Conservation (phyloP, 2,797 vertebrate species). For the Oreochromis grahami region DNA sequence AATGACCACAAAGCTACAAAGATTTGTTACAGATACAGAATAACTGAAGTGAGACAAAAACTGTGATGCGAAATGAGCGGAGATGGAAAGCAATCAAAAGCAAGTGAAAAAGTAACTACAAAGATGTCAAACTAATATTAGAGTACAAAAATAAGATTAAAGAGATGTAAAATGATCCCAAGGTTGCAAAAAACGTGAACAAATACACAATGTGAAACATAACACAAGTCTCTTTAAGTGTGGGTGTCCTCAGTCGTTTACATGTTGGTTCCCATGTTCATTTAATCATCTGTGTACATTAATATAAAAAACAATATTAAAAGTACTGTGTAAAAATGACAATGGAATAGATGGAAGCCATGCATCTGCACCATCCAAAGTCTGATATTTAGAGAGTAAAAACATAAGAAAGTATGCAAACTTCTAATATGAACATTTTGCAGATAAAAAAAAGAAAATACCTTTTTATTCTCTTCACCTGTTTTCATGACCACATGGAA, state of each 20-base stretch:
- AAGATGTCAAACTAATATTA: not conserved
- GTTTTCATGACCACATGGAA: not conserved
- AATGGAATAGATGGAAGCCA: not conserved
- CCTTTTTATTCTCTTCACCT: not conserved
- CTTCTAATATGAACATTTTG: not conserved
- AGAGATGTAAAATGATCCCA: not conserved
- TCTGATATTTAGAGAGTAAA: not conserved
- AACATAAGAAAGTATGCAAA: not conserved
- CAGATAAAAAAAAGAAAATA: not conserved
- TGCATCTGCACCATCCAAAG: not conserved
- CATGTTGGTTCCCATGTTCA: not conserved
- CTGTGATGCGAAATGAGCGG: not conserved
- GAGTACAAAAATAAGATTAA: not conserved
- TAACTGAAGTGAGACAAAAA: not conserved
- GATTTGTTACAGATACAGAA: not conserved
- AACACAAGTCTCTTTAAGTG: not conserved
- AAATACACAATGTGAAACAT: not conserved
- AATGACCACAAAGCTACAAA: not conserved
- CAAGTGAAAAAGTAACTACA: not conserved
- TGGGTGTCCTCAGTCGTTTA: not conserved
- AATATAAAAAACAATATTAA: not conserved
- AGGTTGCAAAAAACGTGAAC: not conserved
- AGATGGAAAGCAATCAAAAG: not conserved
- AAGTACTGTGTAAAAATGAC: not conserved
- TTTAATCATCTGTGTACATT: not conserved